Evolutionary conservation across 2,797 vertebrate genomes (phyloP).

Genomic region (Notamacropus eugenii): DNA sequence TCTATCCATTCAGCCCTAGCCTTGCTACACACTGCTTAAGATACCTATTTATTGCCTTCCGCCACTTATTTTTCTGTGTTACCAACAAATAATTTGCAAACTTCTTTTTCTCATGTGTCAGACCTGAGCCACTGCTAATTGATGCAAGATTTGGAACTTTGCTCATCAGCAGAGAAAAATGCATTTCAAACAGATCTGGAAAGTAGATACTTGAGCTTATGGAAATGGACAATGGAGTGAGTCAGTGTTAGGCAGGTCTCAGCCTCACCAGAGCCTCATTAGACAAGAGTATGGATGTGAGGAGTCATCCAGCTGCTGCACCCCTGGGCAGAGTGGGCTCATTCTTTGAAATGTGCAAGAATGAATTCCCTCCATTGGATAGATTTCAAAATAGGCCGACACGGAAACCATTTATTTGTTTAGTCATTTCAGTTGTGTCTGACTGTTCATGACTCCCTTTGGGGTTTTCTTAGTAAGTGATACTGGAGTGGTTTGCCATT

Average conservation of each 20-base stretch:
- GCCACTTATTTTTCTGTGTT: background rate
- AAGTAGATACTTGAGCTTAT: background rate
- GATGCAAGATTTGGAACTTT: constrained; percentile 37
- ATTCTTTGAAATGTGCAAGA: background rate
- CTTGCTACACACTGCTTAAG: background rate
- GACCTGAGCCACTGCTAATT: background rate
- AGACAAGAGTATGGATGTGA: background rate
- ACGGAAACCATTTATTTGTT: background rate
- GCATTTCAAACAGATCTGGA: constrained; percentile 19
- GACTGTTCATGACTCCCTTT: background rate
- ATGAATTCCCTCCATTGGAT: background rate
- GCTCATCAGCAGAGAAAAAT: constrained; percentile 61
- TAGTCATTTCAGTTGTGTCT: background rate
- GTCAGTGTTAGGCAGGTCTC: background rate
- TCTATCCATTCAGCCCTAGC: background rate
- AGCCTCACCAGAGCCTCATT: background rate
- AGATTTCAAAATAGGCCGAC: background rate
- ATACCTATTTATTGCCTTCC: background rate
- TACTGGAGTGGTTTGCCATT: background rate
- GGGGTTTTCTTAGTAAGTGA: background rate
- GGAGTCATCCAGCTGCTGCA: background rate
- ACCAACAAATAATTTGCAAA: background rate
- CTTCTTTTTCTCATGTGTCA: constrained; percentile 5
- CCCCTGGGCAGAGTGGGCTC: background rate
- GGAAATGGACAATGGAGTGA: background rate